phyloP scores from a whole-genome alignment of 1,140 invertebrate genomes.

The Eriocheir sinensis region DNA sequence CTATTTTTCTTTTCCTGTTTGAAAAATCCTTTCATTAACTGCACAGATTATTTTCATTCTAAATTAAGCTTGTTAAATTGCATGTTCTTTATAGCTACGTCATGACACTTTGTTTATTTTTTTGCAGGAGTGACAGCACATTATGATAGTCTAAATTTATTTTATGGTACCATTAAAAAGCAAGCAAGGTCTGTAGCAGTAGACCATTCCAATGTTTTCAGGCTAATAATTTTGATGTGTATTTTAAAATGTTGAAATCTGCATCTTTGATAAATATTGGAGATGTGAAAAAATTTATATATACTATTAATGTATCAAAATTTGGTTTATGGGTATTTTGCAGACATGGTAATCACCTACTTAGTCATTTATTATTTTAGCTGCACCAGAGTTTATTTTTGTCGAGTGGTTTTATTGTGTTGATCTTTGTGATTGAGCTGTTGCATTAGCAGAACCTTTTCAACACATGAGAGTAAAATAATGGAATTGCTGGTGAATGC shows the following conservation, averaged over 20 bases:
- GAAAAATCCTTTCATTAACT: too few species aligned
- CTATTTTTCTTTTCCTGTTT: background rate
- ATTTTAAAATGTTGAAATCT: background rate
- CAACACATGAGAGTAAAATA: background rate
- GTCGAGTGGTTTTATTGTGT: background rate
- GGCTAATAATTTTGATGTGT: background rate
- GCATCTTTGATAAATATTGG: background rate
- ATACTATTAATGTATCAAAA: too few species aligned
- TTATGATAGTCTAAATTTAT: background rate
- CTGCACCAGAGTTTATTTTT: background rate
- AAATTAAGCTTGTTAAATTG: background rate
- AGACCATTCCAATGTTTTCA: background rate
- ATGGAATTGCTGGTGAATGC: background rate
- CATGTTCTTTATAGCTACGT: conserved; percentile 26
- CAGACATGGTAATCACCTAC: background rate
- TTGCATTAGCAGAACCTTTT: background rate
- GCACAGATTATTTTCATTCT: background rate
- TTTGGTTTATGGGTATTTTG: background rate
- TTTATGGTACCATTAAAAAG: background rate
- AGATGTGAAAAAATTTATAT: too few species aligned
- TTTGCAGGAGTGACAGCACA: background rate
- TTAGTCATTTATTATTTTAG: background rate
- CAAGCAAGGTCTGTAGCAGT: background rate
- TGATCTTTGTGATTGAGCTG: background rate
- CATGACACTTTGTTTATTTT: too few species aligned